Conservation (phyloP, 2,113 vertebrate species). For the Scomber scombrus region DNA sequence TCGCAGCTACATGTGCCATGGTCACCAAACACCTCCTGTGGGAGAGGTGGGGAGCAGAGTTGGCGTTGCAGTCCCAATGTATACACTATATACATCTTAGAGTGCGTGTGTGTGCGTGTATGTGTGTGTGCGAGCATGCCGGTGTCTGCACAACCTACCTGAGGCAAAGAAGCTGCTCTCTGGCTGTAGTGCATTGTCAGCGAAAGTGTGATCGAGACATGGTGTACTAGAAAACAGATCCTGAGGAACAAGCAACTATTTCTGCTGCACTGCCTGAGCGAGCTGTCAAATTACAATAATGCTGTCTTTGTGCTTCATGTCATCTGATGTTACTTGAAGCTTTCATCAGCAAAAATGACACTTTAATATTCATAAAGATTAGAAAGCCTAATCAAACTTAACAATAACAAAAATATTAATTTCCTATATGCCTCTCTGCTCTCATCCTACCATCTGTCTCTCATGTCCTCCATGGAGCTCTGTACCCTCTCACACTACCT, state of each 20-base stretch:
- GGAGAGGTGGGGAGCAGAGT: not conserved
- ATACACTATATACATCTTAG: conserved; percentile 22
- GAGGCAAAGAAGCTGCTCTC: conserved; percentile 53
- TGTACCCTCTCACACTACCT: conserved; percentile 22
- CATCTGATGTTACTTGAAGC: conserved; percentile 9
- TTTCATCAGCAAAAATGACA: not conserved
- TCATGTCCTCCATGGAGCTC: conserved; percentile 25
- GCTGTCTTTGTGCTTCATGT: conserved; percentile 13
- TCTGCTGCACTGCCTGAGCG: conserved; percentile 13
- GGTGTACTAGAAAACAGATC: conserved; percentile 49
- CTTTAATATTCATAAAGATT: not conserved
- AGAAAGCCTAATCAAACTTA: not conserved
- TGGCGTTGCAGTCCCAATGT: conserved; percentile 27
- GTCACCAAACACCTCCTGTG: conserved; percentile 17
- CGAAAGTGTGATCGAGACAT: conserved; percentile 42
- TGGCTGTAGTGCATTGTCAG: conserved; percentile 65
- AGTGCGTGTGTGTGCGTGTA: not conserved
- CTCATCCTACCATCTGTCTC: conserved; percentile 39
- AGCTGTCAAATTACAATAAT: conserved; percentile 9
- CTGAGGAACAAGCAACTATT: conserved; percentile 41
- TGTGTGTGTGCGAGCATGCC: conserved; percentile 2
- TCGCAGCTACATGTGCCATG: not conserved
- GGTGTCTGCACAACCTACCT: conserved; percentile 56
- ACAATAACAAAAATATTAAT: not conserved
- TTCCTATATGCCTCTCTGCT: not conserved